Base-by-base conservation (phyloP, 2,888 invertebrate species). In the Sinelater perroti region DNA sequence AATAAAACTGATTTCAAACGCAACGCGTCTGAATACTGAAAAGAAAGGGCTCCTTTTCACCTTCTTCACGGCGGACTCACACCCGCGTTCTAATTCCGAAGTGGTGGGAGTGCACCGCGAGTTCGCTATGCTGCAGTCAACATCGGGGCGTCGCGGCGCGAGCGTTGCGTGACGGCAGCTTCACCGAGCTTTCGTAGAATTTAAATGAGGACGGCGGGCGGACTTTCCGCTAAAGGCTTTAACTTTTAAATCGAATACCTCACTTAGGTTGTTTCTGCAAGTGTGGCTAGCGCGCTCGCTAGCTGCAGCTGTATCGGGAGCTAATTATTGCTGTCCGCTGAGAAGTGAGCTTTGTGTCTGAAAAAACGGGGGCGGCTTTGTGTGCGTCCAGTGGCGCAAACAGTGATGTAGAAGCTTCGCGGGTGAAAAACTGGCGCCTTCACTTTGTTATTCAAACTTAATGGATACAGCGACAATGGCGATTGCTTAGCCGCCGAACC, bases 51-150 rank as follows among this genome's bases (percentile, higher is more conserved):
- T 28, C 28, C 28, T 28, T 28, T 24, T 21, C 18, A 44, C 44
- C 44, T 44, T 30, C 26, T 14, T 44, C 28, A 6, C 16, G 2
- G 17, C 18, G 3, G 26, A 28, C 35, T 35, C 53, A 53, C 42
- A 45, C 45, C 54, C 17, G 28, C 40, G 38, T 38, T 40, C 36
- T 36, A 46, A 49, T 47, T 42, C 21, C 17, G 31, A 49, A 55
- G 47, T 55, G 42, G 55, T 55, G 55, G 55, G 55, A 55, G 55
- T 46, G 47, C 33, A 40, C 28, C 31, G 38, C 28, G 30, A 49
- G 20, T 54, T 47, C 38, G 21, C 40, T 55, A 45, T 49, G 38
- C 55, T 55, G 55, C 55, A 55, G 55, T 55, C 55, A 49, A 49
- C 55, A 40, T 26, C 36, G 55, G 46, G 55, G 49, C 46, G 46